Evolutionary conservation across 92 coral and sea anemone species (phyloP).

Genomic region (Montipora capitata): DNA sequence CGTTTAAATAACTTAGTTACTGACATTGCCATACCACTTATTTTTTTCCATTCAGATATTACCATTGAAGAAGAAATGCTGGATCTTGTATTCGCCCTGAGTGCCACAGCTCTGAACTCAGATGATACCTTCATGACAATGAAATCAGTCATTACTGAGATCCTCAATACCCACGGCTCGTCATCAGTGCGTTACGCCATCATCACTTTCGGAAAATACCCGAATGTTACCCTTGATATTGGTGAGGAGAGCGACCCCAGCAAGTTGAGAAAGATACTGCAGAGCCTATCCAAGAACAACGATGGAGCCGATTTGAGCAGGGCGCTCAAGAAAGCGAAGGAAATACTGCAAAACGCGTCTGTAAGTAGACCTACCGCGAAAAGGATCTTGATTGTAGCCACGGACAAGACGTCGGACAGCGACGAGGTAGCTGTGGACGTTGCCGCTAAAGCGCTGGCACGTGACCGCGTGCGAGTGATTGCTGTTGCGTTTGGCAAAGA

Average conservation of each 20-base stretch:
- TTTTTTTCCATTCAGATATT: slow-evolving; percentile 9
- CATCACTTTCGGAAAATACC: slow-evolving; percentile 63
- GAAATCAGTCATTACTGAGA: slow-evolving; percentile 81
- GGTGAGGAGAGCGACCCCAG: slow-evolving; percentile 48
- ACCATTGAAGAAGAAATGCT: slow-evolving; percentile 47
- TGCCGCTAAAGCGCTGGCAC: slow-evolving; percentile 65
- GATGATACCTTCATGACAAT: slow-evolving; percentile 65
- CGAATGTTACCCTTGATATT: slow-evolving; percentile 62
- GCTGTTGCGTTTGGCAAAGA: slow-evolving; percentile 83
- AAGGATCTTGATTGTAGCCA: slow-evolving; percentile 86
- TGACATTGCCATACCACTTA: no score
- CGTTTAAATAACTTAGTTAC: no score
- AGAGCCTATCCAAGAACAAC: slow-evolving; percentile 56
- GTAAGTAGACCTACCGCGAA: slow-evolving; percentile 83
- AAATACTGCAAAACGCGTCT: slow-evolving; percentile 57
- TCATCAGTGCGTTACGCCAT: slow-evolving; percentile 65
- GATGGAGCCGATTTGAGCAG: slow-evolving; percentile 76
- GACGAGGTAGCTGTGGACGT: slow-evolving; percentile 44
- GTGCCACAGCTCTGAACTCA: slow-evolving; percentile 74
- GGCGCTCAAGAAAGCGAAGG: slow-evolving; percentile 77
- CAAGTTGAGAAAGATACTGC: slow-evolving; percentile 60
- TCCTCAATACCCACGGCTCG: slow-evolving; percentile 72
- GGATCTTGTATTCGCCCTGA: slow-evolving; percentile 82
- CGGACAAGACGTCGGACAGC: slow-evolving; percentile 81
- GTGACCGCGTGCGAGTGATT: slow-evolving; percentile 83